Evolutionary conservation across 2,113 vertebrate genomes (phyloP), one percentile per base, ranked within the genome.

Genomic region (Scatophagus argus): DNA sequence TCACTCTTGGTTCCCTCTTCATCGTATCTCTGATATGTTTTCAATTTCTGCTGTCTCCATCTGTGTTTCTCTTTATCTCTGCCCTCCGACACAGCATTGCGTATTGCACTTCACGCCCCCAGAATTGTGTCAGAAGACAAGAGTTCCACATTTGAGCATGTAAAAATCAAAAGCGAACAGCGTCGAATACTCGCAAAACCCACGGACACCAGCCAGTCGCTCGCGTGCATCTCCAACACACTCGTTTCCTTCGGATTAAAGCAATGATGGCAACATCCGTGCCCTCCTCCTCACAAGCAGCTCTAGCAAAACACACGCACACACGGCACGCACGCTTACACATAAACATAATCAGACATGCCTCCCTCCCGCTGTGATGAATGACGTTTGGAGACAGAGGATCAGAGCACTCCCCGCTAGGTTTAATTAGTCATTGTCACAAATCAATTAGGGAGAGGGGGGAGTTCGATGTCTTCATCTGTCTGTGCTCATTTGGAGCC

Each of bases 401-500:
- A 88, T 92, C 83, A 81, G 77, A 91, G 52, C 43, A 54, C 87
- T 81, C 77, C 82, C 85, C 62, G 77, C 89, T 58, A 77, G 78
- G 68, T 87, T 87, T 89, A 91, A 94, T 93, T 91, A 92, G 86
- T 91, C 87, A 88, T 81, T 92, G 89, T 91, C 87, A 87, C 81
- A 81, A 91, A 91, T 83, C 87, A 92, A 87, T 91, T 84, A 81
- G 78, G 25, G 43, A 58, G 71, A 83, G 72, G 55, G 59, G 72
- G 78, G 31, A 51, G 78, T 39, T 81, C 17, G 23, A 70, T 59
- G 84, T 78, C 84, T 90, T 89, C 71, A 79, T 90, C 63, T 82
- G 38, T 76, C 49, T 34, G 31, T 69, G 13, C 59, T 82, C 69
- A 36, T 77, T 75, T 38, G 63, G 49, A 14, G 38, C 71, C 63